These are phyloP conservation scores for Fissipunctia ypsillon DNA, from an alignment of 2,888 invertebrate genomes.

Conservation along the genomic window DNA sequence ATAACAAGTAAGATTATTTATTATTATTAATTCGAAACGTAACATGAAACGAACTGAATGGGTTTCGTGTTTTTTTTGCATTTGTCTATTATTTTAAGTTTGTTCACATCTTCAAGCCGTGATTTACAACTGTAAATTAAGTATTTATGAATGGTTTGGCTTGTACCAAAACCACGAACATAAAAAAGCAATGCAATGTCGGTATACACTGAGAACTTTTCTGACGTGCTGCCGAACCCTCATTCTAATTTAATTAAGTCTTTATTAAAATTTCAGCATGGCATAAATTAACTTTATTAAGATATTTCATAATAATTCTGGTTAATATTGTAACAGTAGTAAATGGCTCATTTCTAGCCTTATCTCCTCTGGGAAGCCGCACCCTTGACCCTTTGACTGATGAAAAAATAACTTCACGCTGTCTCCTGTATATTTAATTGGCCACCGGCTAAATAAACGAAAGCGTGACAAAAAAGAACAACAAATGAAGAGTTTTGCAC, in stretches of 20 bases:
- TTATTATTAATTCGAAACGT: conserved; percentile 24
- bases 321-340: conserved; percentile 57
- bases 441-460: conserved; percentile 57
- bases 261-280: conserved; percentile 64
- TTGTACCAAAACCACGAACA: conserved; percentile 19
- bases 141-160: background rate
- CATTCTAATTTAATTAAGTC: conserved; percentile 57
- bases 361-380: conserved; percentile 45
- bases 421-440: conserved; percentile 64
- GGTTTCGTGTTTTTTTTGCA: background rate
- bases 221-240: conserved; percentile 39
- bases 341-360: conserved; percentile 48
- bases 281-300: conserved; percentile 62
- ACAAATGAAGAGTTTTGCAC: conserved; percentile 64
- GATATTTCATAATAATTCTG: conserved; percentile 58
- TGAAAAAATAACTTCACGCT: conserved; percentile 62
- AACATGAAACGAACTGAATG: background rate
- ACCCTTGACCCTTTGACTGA: conserved; percentile 57
- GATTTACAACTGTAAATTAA: background rate
- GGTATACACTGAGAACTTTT: conserved; percentile 23
- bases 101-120: background rate
- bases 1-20: background rate
- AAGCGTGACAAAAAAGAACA: conserved; percentile 61
- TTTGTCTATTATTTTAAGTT: background rate
- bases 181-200: conserved; percentile 40